Evolutionary conservation across 2,888 invertebrate genomes (phyloP).

Genomic region (Scaptomyza polygonia): DNA sequence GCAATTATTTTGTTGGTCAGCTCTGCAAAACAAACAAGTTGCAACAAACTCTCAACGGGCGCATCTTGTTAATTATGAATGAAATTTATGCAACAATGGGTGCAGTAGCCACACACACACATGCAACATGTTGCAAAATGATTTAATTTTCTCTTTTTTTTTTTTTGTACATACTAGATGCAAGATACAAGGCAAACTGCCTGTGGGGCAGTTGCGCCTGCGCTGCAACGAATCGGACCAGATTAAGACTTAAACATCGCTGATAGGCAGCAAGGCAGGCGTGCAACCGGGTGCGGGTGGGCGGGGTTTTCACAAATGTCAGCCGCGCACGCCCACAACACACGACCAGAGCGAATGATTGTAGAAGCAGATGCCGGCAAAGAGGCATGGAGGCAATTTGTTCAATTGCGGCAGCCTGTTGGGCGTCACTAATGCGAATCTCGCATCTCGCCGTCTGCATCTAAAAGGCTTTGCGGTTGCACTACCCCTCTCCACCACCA

Average conservation of each 20-base stretch:
- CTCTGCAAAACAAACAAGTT: slow-evolving; percentile 48
- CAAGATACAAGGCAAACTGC: slow-evolving; percentile 11
- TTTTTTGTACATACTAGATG: slow-evolving; percentile 25
- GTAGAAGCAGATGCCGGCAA: neutral
- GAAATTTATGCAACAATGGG: slow-evolving; percentile 76
- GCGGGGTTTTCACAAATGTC: slow-evolving; percentile 65
- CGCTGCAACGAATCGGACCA: slow-evolving; percentile 27
- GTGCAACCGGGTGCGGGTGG: slow-evolving; percentile 1
- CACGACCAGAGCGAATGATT: slow-evolving; percentile 52
- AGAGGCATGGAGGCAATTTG: slow-evolving; percentile 54
- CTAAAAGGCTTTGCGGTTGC: slow-evolving; percentile 60
- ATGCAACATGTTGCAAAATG: slow-evolving; percentile 41
- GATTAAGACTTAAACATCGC: slow-evolving; percentile 57
- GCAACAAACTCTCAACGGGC: slow-evolving; percentile 22
- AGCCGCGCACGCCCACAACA: slow-evolving; percentile 71
- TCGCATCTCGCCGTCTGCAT: slow-evolving; percentile 69
- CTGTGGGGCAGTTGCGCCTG: slow-evolving; percentile 38
- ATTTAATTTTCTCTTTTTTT: slow-evolving; percentile 35
- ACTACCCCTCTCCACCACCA: neutral
- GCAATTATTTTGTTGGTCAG: slow-evolving; percentile 72
- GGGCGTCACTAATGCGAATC: slow-evolving; percentile 73
- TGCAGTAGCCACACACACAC: slow-evolving; percentile 52
- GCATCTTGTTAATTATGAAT: slow-evolving; percentile 74
- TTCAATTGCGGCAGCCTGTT: slow-evolving; percentile 76
- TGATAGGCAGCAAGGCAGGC: slow-evolving; percentile 38